Evolutionary conservation across 2,113 vertebrate species (phyloP).

Genomic region (Excalfactoria chinensis): DNA sequence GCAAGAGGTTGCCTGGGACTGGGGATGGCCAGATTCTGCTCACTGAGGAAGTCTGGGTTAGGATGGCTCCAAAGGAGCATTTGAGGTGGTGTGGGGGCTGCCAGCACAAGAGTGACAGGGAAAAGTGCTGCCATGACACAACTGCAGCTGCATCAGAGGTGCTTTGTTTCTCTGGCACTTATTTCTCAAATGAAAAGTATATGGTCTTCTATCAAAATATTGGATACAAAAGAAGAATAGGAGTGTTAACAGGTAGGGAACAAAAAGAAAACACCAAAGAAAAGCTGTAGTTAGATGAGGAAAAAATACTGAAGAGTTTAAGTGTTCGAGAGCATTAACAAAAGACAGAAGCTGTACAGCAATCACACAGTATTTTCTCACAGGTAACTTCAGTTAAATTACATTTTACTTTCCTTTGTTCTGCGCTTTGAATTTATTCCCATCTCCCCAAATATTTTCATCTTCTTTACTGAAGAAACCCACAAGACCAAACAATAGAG

Average conservation of each 20-base stretch:
- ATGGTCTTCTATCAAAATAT: not conserved
- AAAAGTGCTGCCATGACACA: not conserved
- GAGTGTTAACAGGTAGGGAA: not conserved
- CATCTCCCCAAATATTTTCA: not conserved
- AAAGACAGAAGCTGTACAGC: not conserved
- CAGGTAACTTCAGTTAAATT: not conserved
- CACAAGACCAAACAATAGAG: not conserved
- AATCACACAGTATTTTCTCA: not conserved
- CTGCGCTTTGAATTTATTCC: conserved; percentile 3
- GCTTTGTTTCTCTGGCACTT: not conserved
- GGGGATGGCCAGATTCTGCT: fast-evolving
- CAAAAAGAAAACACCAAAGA: not conserved
- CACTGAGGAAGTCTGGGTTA: not conserved
- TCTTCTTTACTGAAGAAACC: not conserved
- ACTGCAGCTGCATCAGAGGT: not conserved
- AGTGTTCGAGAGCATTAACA: not conserved
- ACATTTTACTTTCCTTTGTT: not conserved
- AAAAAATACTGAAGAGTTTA: not conserved
- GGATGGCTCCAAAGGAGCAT: not conserved
- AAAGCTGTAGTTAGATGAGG: not conserved
- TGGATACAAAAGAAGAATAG: not conserved
- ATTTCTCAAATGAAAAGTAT: not conserved
- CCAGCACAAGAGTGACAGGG: not conserved
- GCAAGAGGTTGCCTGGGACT: not conserved
- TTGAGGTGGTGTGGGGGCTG: not conserved